Evolutionary conservation across 2,888 invertebrate species (phyloP).

Genomic region (Ditula angustiorana): DNA sequence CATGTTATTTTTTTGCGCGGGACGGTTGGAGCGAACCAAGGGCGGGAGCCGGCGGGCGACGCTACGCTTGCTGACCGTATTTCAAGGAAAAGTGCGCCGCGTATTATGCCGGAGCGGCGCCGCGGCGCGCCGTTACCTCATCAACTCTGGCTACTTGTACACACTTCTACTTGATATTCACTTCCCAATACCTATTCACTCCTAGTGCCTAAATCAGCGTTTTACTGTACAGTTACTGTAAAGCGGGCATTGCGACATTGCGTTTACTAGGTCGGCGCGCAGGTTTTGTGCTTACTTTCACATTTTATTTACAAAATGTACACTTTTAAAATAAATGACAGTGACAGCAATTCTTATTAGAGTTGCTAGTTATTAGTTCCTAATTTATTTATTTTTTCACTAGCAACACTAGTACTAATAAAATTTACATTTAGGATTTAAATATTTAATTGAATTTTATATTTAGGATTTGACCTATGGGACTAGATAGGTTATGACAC

Average conservation of each 20-base stretch:
- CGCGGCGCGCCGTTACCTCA: slow-evolving; percentile 42
- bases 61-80: slow-evolving; percentile 63
- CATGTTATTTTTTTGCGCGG: slow-evolving; percentile 82
- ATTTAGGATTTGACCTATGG: too few relatives aligned
- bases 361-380: slow-evolving; percentile 55
- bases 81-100: slow-evolving; percentile 78
- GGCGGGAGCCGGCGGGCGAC: slow-evolving; percentile 67
- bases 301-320: slow-evolving; percentile 50
- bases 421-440: too few relatives aligned
- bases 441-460: too few relatives aligned
- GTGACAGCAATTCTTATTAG: slow-evolving; percentile 53
- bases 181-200: slow-evolving; percentile 16
- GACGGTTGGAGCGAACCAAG: slow-evolving; percentile 75
- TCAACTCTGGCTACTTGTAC: slow-evolving; percentile 24
- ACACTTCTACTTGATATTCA: slow-evolving; percentile 25
- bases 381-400: slow-evolving; percentile 42
- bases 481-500: too few relatives aligned
- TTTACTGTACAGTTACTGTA: slow-evolving; percentile 30
- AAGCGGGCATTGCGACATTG: slow-evolving; percentile 55
- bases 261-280: slow-evolving; percentile 59
- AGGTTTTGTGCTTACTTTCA: slow-evolving; percentile 67
- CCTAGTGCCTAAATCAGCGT: slow-evolving; percentile 32
- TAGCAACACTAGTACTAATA: slow-evolving; percentile 58
- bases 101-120: slow-evolving; percentile 54
- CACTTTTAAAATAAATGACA: slow-evolving; percentile 27